Conservation (phyloP, 2,797 vertebrate genomes). For the Chromobotia macracanthus region DNA sequence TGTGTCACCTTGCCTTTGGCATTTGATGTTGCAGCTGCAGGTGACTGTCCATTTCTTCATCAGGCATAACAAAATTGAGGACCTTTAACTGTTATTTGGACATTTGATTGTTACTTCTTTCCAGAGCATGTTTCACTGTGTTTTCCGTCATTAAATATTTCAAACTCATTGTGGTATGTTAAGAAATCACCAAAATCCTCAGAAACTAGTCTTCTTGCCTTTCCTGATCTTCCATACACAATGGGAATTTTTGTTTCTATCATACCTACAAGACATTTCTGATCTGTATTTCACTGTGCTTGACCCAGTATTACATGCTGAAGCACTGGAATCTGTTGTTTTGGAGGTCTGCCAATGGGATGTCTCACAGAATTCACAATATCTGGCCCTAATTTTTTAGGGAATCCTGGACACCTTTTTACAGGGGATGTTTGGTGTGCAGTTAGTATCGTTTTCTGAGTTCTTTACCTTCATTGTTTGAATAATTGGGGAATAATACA, state of each 20-base stretch:
- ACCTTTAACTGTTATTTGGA: constrained; percentile 67
- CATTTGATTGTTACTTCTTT: constrained; percentile 55
- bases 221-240: constrained; percentile 89
- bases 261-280: constrained; percentile 57
- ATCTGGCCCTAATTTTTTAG: constrained; percentile 90
- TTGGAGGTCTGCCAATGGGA: constrained; percentile 91
- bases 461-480: constrained; percentile 52
- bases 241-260: constrained; percentile 90
- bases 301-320: constrained; percentile 57
- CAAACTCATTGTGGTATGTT: constrained; percentile 69
- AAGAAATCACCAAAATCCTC: constrained; percentile 78
- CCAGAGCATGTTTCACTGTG: constrained; percentile 54
- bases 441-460: constrained; percentile 61
- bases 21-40: constrained; percentile 79
- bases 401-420: constrained; percentile 90
- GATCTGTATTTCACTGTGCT: constrained; percentile 62
- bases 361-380: constrained; percentile 88
- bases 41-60: constrained; percentile 76
- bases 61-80: constrained; percentile 79
- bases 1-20: constrained; percentile 77
- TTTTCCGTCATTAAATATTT: constrained; percentile 62
- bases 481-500: constrained; percentile 48
- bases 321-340: constrained; percentile 60
- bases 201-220: constrained; percentile 87
- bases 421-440: constrained; percentile 73